A percentile compares a stretch with the other conserved stretches of the same genome.
Conservation (phyloP, 2,113 vertebrate genomes). For the Sphaerodactylus townsendi region DNA sequence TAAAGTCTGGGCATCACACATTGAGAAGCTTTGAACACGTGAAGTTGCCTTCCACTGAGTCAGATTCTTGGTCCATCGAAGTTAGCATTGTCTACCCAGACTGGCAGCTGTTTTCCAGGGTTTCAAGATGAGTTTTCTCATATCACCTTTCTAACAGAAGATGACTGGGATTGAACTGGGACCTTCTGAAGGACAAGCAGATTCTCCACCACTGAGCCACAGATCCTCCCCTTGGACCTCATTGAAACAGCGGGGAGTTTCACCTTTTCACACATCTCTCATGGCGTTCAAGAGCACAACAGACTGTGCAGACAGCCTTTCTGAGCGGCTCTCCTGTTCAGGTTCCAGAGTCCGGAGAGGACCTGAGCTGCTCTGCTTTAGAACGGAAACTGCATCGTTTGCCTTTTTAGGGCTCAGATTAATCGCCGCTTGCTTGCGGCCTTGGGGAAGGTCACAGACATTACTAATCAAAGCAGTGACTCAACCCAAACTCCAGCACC, state of each 20-base stretch:
- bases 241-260: neutral
- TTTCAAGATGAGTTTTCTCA: too few relatives aligned
- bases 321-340: neutral
- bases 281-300: neutral
- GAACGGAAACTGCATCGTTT: neutral
- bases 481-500: neutral
- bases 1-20: constrained; percentile 14
- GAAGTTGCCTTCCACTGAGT: too few relatives aligned
- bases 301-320: too few relatives aligned
- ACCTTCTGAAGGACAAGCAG: too few relatives aligned
- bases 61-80: too few relatives aligned
- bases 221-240: neutral
- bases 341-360: neutral
- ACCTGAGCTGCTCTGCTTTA: neutral
- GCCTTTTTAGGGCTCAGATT: neutral
- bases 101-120: too few relatives aligned
- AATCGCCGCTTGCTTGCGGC: neutral
- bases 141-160: too few relatives aligned
- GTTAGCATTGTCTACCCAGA: too few relatives aligned
- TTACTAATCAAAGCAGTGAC: neutral
- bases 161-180: too few relatives aligned
- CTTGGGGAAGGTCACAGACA: neutral
- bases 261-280: neutral
- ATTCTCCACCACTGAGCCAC: too few relatives aligned
- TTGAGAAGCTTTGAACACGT: too few relatives aligned